phyloP scores from a whole-genome alignment of 1,140 invertebrate species.

The Homalodisca vitripennis region DNA sequence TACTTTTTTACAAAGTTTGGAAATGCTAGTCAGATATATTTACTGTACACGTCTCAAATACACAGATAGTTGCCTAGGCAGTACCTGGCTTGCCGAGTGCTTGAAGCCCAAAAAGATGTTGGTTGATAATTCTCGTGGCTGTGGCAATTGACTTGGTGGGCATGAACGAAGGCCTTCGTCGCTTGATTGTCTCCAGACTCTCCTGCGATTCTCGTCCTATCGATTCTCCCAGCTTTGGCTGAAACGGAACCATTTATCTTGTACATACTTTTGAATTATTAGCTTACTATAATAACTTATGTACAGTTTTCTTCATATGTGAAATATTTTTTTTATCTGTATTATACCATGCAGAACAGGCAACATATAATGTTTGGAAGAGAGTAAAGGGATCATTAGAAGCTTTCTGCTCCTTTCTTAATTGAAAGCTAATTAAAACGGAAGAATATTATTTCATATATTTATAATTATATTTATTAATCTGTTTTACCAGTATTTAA shows the following conservation, averaged over 20 bases:
- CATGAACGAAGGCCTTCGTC: slow-evolving; percentile 57
- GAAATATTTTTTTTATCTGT: too few species aligned
- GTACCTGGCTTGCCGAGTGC: slow-evolving; percentile 40
- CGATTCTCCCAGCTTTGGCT: slow-evolving; percentile 48
- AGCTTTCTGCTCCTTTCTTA: too few species aligned
- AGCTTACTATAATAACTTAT: too few species aligned
- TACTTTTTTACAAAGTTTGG: not conserved
- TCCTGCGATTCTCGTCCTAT: slow-evolving; percentile 53
- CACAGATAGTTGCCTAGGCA: not conserved
- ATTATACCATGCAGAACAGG: too few species aligned
- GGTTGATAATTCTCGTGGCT: slow-evolving; percentile 70
- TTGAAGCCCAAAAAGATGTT: slow-evolving; percentile 68
- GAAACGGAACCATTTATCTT: not conserved
- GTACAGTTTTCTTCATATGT: too few species aligned
- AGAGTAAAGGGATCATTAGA: too few species aligned
- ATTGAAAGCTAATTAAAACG: too few species aligned
- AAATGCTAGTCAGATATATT: not conserved
- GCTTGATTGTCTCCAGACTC: slow-evolving; percentile 49
- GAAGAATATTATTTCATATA: too few species aligned
- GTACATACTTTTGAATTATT: too few species aligned
- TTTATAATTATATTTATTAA: too few species aligned
- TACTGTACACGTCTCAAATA: slow-evolving; percentile 9
- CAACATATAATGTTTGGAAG: too few species aligned
- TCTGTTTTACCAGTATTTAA: too few species aligned
- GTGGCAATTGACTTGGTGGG: slow-evolving; percentile 62